Conservation (phyloP, 1,140 invertebrate species). For the Linepithema humile region DNA sequence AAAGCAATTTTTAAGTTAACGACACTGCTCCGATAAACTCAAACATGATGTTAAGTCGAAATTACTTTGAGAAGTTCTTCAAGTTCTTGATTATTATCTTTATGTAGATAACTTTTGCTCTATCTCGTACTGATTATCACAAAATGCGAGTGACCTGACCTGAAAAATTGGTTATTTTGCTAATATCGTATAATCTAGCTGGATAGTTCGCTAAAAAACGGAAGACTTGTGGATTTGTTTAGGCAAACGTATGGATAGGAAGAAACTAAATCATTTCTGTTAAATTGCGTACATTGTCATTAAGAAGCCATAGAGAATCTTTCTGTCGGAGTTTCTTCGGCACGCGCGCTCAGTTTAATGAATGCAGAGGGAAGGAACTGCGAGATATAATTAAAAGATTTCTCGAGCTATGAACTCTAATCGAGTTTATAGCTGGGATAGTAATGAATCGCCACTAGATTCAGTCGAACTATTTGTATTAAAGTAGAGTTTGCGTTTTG, state of each 20-base stretch:
- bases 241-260: background rate
- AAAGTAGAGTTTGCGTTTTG: background rate
- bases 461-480: background rate
- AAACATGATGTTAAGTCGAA: background rate
- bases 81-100: background rate
- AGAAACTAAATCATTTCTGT: conserved; percentile 5
- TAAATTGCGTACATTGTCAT: conserved; percentile 3
- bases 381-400: conserved; percentile 43
- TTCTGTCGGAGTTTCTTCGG: background rate
- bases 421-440: background rate
- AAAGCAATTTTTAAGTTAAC: background rate
- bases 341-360: background rate
- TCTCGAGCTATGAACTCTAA: no score
- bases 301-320: conserved; percentile 3
- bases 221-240: background rate
- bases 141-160: background rate
- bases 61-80: background rate
- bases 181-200: background rate
- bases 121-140: background rate
- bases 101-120: background rate
- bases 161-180: background rate
- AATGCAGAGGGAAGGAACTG: background rate
- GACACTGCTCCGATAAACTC: background rate
- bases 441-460: conserved; percentile 35
- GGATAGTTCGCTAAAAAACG: background rate